Conservation (phyloP, 2,888 invertebrate species). For the Trichacis sp. region DNA sequence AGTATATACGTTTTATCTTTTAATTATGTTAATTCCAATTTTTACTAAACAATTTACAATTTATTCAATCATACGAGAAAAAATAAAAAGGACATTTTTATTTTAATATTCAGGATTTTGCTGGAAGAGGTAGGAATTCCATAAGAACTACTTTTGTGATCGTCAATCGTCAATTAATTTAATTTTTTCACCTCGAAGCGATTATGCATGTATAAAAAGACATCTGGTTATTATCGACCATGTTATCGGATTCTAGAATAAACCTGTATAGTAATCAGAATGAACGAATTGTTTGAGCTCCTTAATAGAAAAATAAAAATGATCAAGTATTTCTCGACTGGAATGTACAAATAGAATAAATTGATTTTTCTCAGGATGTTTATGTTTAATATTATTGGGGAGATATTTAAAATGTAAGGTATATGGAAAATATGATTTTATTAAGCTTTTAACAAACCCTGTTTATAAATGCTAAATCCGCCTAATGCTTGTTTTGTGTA, state of each 20-base stretch:
- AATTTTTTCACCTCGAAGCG: no score
- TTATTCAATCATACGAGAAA: no score
- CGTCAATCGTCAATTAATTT: no score
- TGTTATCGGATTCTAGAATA: conserved; percentile 86
- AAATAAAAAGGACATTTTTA: no score
- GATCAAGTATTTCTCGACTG: no score
- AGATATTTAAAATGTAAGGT: neutral
- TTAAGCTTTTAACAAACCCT: neutral
- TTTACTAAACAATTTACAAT: no score
- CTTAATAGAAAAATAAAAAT: conserved; percentile 51
- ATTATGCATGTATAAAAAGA: conserved; percentile 88
- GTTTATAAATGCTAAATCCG: neutral
- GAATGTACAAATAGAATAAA: neutral
- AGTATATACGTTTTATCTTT: no score
- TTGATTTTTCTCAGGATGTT: neutral
- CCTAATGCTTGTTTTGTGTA: neutral
- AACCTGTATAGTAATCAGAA: conserved; percentile 80
- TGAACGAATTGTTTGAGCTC: conserved; percentile 81
- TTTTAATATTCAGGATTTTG: no score
- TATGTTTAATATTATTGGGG: no score
- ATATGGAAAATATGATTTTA: neutral
- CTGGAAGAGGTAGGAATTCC: conserved; percentile 43
- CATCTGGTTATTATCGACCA: conserved; percentile 91
- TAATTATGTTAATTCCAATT: no score
- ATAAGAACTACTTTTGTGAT: no score